Evolutionary conservation across 2,888 invertebrate species (phyloP).

Genomic region (Pseudococcus viburni): DNA sequence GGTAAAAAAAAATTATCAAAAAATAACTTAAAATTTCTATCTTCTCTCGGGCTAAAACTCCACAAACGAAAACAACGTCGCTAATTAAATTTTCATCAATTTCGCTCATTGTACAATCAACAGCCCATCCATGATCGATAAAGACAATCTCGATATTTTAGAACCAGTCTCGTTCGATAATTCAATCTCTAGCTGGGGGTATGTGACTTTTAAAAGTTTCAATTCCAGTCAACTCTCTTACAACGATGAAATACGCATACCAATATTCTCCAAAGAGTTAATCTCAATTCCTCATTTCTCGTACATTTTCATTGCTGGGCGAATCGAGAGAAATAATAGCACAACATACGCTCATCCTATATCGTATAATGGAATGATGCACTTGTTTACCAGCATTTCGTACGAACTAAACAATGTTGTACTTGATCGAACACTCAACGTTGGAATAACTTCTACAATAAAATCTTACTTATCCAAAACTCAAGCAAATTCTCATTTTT

Average conservation of each 20-base stretch:
- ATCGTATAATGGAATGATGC: not conserved
- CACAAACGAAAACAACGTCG: not conserved
- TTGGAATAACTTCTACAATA: not conserved
- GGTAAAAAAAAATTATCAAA: not conserved
- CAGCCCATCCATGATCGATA: not conserved
- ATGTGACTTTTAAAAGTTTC: not conserved
- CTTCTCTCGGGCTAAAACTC: not conserved
- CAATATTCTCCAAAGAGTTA: not conserved
- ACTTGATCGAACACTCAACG: not conserved
- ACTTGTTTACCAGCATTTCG: not conserved
- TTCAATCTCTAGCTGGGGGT: not conserved
- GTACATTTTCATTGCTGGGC: not conserved
- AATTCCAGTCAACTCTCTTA: not conserved
- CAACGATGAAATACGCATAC: slow-evolving; percentile 19
- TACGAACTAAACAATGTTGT: not conserved
- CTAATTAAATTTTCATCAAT: no score
- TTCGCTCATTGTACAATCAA: no score
- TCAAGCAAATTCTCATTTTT: not conserved
- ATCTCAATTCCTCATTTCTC: not conserved
- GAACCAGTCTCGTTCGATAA: not conserved
- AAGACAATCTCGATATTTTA: not conserved
- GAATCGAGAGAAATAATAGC: not conserved
- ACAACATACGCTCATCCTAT: not conserved
- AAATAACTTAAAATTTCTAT: not conserved
- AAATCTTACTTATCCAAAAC: slow-evolving; percentile 10